A percentile compares a stretch with the other conserved stretches of the same genome.
phyloP scores from a whole-genome alignment of 2,113 vertebrate genomes.

The Herpailurus yagouaroundi region DNA sequence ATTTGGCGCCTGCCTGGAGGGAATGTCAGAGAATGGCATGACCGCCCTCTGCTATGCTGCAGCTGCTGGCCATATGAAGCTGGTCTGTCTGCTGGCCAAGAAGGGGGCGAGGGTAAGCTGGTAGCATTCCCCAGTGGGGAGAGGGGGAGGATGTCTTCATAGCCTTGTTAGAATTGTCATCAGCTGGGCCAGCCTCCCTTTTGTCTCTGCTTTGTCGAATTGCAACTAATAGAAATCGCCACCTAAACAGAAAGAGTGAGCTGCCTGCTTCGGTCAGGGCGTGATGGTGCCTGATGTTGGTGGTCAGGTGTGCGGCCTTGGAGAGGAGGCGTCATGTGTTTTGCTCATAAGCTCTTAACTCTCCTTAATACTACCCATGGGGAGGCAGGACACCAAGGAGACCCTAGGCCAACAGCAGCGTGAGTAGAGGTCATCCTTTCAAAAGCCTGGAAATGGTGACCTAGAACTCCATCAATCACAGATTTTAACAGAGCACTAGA shows the following conservation, averaged over 20 bases:
- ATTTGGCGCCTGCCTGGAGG: slow-evolving; percentile 92
- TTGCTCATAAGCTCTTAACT: neutral
- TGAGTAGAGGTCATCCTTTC: neutral
- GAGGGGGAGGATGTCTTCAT: neutral
- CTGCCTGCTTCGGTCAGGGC: rapidly evolving
- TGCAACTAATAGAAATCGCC: neutral
- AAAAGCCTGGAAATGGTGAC: neutral
- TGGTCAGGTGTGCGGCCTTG: no score
- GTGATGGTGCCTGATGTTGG: neutral
- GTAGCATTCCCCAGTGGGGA: neutral
- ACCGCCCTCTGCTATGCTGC: slow-evolving; percentile 94
- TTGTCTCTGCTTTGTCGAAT: neutral
- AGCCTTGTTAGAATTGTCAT: neutral
- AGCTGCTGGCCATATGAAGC: slow-evolving; percentile 92
- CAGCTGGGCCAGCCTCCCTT: neutral
- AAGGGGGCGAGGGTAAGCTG: slow-evolving; percentile 92
- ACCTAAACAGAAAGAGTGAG: neutral
- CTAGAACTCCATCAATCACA: neutral
- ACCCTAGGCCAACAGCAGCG: rapidly evolving
- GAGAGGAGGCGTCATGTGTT: neutral
- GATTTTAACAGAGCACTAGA: neutral
- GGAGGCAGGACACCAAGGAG: neutral
- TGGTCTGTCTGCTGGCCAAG: slow-evolving; percentile 92
- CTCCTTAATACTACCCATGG: neutral
- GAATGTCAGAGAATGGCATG: slow-evolving; percentile 93